Evolutionary conservation across 2,113 vertebrate species (phyloP), one percentile per base, ranked within the genome.

Genomic region (Saimiri boliviensis): DNA sequence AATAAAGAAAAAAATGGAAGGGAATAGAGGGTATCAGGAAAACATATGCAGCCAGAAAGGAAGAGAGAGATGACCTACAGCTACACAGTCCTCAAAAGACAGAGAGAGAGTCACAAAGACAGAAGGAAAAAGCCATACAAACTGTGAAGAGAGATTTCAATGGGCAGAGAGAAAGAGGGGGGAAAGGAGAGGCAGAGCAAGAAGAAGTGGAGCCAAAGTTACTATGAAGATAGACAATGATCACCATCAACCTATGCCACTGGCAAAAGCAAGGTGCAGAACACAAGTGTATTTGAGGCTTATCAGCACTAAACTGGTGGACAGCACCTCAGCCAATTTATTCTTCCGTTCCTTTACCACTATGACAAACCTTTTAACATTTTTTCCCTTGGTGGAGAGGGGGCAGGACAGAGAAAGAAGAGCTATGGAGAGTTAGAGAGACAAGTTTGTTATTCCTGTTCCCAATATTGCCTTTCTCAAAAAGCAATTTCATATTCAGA

Each of bases 291-390:
- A 86, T 45, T 3, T 35, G 58, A 47, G 16, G 5, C n/a, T 83
- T 73, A 52, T 96, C 92, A 97, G 96, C 92, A 95, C 92, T 92
- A 68, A 83, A 5, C 1, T 21, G 25, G 71, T 76, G 90, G 96
- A 97, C 83, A 97, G 86, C 92, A 96, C 54, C 92, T 93, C 32
- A 84, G 37, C 2, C 71, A 40, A 66, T 58, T 40, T 80, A 52
- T 84, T 37, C 27, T 74, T 52, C 13, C 63, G 63, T 87, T 58
- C 52, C 32, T 80, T 70, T 14, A 47, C 58, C 11, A 60, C 3
- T 32, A 35, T 23, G 25, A 81, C 2, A 82, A 60, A 83, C 13
- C 25, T 70, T n/a, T n/a, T 70, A 81, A 47, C 25, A 37, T 32
- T 42, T 37, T 42, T 2, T 21, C 2, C 27, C 3, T 70, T 45